Evolutionary conservation across 2,888 invertebrate genomes (phyloP), one percentile per base, ranked within the genome.

Genomic region (Cheiracanthium punctorium): DNA sequence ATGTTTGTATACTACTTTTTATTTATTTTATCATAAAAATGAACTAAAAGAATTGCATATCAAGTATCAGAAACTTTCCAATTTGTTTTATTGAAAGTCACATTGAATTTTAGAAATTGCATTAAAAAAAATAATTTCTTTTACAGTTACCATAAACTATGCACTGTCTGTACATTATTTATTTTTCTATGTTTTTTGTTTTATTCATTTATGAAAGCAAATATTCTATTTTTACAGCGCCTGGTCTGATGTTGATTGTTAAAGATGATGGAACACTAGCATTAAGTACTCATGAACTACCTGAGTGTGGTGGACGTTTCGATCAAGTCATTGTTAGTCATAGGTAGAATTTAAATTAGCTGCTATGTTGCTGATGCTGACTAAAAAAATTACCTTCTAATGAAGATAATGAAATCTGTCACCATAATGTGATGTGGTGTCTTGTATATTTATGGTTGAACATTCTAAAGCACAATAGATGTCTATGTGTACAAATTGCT

Each of bases 261-360:
- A 95, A 95, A 82, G 96, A 96, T 92, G 97, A 97, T 93, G 97
- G 97, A 87, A 96, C 96, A 80, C 96, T 97, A 43, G 95, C 96
- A 75, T 93, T 97, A 89, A 96, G 96, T 89, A 95, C 95, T 90
- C 95, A 96, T 90, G 96, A 95, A 41, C 64, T 86, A 14, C 71
- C 85, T 43, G 84, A 77, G 20, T 77, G 70, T 80, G 74, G 88
- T 75, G 82, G 79, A 64, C 87, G 75, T 71, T 88, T 80, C 33
- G 85, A 85, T 74, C 79, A 79, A 85, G 69, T 86, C 64, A 71
- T 86, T 33, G 41, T 86, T 48, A 65, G 52, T 64, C 85, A 80
- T 71, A 86, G 85, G 65, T 86, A 86, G 85, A 74, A 80, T 48
- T 79, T 58, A 41, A 82, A 77, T 58, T 69, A 79, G 67, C 37